Evolutionary conservation across 2,797 vertebrate species (phyloP), one percentile per base, ranked within the genome.

Genomic region (Oreochromis mossambicus): DNA sequence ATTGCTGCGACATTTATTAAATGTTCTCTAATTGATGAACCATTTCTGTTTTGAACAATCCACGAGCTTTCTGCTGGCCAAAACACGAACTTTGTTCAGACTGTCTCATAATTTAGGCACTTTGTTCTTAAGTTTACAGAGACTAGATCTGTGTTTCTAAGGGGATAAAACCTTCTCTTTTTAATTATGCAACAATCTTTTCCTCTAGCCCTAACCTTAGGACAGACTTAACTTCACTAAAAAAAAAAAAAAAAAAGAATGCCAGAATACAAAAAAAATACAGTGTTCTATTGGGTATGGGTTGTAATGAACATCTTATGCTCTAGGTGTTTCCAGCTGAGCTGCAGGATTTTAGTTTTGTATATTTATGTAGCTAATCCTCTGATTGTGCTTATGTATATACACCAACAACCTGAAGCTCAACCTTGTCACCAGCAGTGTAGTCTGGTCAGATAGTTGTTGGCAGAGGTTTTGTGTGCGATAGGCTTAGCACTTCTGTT

Each of bases 401-500:
- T 85, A 70, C 58, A 83, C 68, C 29, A 19, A 43, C 78, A 84
- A 84, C 50, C 36, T 80, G 83, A 86, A 81, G 36, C 78, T 29
- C 51, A 84, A 34, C 75, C 51, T 26, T 48, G 73, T 87, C 79
- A 83, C 52, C 83, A 84, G 63, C 61, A 46, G 75, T 73, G 73
- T 58, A 51, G 73, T 73, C 83, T 78, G 66, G 54, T 85, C 89
- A 77, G 41, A 83, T 15, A 84, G 36, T 85, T 11, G 36, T 80
- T 86, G 86, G 78, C 82, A 90, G 80, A 85, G 88, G 73, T 86
- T 88, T 88, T 87, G 75, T 43, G 66, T 82, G 89, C 78, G 85
- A 81, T 79, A 84, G 82, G 82, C 54, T 87, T 73, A 89, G 87
- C 84, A 12, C 83, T 75, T 89, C 88, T 86, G 90, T 92, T 95